Evolutionary conservation across 1,140 invertebrate genomes (phyloP), one percentile per base, ranked within the genome.

Genomic region (Drosophila santomea): DNA sequence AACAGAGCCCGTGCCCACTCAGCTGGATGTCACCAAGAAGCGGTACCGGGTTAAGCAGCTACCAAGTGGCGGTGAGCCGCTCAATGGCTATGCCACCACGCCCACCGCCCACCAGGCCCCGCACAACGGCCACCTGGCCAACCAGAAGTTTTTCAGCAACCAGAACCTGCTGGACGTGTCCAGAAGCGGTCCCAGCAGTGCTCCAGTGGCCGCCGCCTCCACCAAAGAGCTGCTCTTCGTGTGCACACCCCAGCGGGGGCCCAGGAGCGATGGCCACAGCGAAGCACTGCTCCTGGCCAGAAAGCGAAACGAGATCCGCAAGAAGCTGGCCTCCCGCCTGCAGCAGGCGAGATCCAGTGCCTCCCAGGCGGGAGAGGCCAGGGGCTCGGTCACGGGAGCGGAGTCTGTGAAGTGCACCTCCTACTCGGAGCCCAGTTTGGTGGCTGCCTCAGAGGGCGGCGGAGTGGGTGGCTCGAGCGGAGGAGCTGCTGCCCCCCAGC

Each of bases 221-320:
- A 91, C 91, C 75, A 92, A 92, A 78, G 91, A 92, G 56, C 55
- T 92, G 54, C 67, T 92, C 15, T 92, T 92, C 66, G 91, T 92
- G 38, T 92, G 91, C 69, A 92, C 91, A 11, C 91, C 91, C 4
- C 91, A 92, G 43, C 60, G 86, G 15, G 64, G 71, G 51, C 61
- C 90, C 36, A 56, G 82, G 10, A 76, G 72, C 56, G 84, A 90
- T 57, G 43, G 60, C 8, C 84, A 88, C 20, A 86, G 78, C 45
- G 91, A 91, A 55, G 86, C 78, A 2, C 45, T 91, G 59, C 47
- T 88, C 7, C 59, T 91, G 59, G 91, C 84, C 7, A 80, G 89
- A 15, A 90, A 91, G 59, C 81, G 91, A 28, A 91, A 91, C 39
- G 91, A 91, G 60, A 92, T 91, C 3, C 86, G 85, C 38, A 89